Percentiles rank a stretch among this genome's conserved stretches.
Conservation (phyloP, 2,113 vertebrate genomes). For the Probosciger aterrimus region DNA sequence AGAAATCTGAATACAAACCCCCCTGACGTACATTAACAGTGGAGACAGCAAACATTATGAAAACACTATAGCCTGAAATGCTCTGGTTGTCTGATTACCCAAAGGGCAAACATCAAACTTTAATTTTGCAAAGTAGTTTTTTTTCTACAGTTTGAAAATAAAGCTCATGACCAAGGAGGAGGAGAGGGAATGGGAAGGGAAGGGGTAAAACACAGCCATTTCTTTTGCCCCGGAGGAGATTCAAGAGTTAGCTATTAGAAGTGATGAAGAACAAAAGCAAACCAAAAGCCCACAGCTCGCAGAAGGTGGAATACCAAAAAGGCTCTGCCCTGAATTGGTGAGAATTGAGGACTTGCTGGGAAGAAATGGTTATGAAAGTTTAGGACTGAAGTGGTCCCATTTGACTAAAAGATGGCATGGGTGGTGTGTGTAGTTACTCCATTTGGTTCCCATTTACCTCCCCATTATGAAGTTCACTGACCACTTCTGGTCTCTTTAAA, state of each 20-base stretch:
- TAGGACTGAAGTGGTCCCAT: background rate
- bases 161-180: background rate
- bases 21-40: fast-evolving
- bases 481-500: background rate
- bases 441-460: background rate
- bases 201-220: background rate
- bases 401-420: background rate
- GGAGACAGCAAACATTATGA: background rate
- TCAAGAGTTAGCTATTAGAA: background rate
- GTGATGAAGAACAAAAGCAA: background rate
- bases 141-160: background rate
- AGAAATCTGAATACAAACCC: background rate
- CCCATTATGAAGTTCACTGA: background rate
- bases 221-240: background rate
- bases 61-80: background rate
- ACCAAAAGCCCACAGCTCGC: background rate
- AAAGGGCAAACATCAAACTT: background rate
- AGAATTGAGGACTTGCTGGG: background rate
- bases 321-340: background rate
- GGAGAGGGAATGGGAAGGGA: background rate
- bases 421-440: background rate
- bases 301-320: background rate
- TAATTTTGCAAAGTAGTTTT: background rate
- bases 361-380: background rate
- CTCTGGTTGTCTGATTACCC: background rate